A percentile compares a stretch with the other conserved stretches of the same genome.
Conservation (phyloP, 2,113 vertebrate species). For the Scytalopus superciliaris region DNA sequence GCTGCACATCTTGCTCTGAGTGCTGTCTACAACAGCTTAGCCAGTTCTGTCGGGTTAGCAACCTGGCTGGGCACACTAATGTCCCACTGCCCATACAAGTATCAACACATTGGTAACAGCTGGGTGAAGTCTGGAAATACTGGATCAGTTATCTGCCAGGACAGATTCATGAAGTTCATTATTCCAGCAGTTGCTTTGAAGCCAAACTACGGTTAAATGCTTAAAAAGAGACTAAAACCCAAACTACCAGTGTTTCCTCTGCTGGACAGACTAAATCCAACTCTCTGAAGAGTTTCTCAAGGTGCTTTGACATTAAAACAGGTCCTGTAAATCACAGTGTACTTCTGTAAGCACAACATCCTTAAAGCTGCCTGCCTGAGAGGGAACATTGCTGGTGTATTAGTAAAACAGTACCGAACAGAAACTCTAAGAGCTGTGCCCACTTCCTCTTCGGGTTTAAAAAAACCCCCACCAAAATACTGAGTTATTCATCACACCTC, state of each 20-base stretch:
- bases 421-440: not conserved
- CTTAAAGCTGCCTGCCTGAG: not conserved
- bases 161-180: not conserved
- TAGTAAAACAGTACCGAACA: not conserved
- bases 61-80: not conserved
- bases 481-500: not conserved
- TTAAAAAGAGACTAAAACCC: not conserved
- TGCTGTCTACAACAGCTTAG: not conserved
- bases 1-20: not conserved
- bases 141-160: not conserved
- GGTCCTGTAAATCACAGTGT: not conserved
- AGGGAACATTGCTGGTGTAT: not conserved
- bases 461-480: not conserved
- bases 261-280: not conserved
- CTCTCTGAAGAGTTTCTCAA: not conserved
- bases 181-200: not conserved
- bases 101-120: fast-evolving
- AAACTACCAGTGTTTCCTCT: not conserved
- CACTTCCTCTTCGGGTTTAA: not conserved
- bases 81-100: not conserved
- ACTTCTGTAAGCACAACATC: not conserved
- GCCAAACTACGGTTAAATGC: not conserved
- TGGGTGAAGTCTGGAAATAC: not conserved
- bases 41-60: not conserved
- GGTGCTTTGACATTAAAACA: not conserved